Conservation (phyloP, 1,140 invertebrate species). For the Drosophila tropicalis region DNA sequence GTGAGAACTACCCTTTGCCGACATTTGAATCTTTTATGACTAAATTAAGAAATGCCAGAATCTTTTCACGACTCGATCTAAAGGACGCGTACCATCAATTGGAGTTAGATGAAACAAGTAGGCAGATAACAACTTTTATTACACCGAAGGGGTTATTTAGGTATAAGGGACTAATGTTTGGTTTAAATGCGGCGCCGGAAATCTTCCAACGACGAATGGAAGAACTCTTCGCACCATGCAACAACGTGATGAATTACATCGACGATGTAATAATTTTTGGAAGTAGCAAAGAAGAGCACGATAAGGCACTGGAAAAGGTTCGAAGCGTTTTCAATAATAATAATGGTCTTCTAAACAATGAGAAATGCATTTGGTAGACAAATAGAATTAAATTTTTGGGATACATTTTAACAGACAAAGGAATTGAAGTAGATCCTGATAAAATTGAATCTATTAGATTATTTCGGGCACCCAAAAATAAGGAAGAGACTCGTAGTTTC, state of each 20-base stretch:
- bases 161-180: background rate
- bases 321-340: background rate
- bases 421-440: conserved; percentile 36
- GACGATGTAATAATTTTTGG: background rate
- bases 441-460: conserved; percentile 35
- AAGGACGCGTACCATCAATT: background rate
- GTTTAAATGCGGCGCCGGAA: background rate
- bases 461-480: conserved; percentile 37
- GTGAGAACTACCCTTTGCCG: conserved; percentile 13
- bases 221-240: background rate
- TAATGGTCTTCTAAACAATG: background rate
- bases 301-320: too few relatives aligned
- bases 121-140: background rate
- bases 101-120: too few relatives aligned
- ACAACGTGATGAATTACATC: background rate
- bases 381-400: background rate
- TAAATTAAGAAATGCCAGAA: too few relatives aligned
- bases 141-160: background rate
- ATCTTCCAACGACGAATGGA: background rate
- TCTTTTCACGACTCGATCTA: background rate
- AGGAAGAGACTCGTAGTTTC: conserved; percentile 64
- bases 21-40: conserved; percentile 13
- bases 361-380: background rate
- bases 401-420: background rate
- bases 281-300: background rate